Percentiles rank a stretch among this genome's conserved stretches.
phyloP scores from a whole-genome alignment of 2,797 vertebrate genomes.

The Numenius phaeopus region DNA sequence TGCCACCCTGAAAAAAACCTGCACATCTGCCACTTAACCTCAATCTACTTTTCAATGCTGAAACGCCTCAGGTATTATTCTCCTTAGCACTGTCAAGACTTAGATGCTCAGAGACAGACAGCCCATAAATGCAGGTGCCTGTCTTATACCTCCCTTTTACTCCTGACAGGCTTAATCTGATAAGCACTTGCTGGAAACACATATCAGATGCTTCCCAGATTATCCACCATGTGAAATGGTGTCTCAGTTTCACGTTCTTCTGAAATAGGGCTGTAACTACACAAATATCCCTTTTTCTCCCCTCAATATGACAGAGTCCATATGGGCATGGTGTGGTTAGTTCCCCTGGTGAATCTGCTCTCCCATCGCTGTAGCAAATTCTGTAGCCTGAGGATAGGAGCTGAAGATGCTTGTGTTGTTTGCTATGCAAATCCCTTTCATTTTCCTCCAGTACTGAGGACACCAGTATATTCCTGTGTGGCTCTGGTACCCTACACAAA shows the following conservation, averaged over 20 bases:
- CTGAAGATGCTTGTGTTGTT: background rate
- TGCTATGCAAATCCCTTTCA: background rate
- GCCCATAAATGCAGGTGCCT: no score
- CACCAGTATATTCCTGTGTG: no score
- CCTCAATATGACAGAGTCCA: rapidly evolving
- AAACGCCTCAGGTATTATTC: background rate
- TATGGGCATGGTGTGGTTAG: background rate
- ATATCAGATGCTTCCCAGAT: background rate
- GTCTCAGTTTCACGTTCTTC: background rate
- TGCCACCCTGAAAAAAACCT: background rate
- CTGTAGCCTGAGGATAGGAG: background rate
- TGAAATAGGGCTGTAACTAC: background rate
- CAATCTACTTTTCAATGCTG: background rate
- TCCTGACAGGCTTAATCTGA: background rate
- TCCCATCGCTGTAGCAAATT: background rate
- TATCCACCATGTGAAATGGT: background rate
- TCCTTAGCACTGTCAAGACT: no score
- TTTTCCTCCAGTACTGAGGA: background rate
- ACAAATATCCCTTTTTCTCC: background rate
- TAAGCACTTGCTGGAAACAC: background rate
- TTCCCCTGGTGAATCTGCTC: background rate
- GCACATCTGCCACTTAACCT: background rate
- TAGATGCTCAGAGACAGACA: no score
- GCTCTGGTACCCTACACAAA: background rate
- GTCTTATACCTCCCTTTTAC: background rate